Evolutionary conservation across 2,113 vertebrate species (phyloP).

Genomic region (Serilophus lunatus): DNA sequence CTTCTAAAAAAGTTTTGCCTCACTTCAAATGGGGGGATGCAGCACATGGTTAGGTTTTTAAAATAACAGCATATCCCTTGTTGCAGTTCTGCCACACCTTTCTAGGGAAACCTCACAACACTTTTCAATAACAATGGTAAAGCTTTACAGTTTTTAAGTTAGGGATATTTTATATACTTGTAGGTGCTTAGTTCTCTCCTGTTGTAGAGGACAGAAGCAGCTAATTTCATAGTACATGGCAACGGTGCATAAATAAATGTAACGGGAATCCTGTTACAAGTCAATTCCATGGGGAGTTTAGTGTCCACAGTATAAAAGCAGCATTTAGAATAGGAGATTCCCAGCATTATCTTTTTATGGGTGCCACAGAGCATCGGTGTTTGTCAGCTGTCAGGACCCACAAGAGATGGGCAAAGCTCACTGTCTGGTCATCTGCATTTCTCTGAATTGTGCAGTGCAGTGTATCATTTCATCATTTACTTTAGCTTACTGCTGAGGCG

Average conservation of each 20-base stretch:
- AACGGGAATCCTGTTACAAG: background rate
- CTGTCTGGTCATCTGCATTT: background rate
- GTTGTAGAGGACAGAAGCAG: background rate
- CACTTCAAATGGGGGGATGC: constrained; percentile 29
- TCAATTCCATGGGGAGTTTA: background rate
- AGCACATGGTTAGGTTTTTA: background rate
- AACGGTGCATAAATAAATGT: background rate
- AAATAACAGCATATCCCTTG: background rate
- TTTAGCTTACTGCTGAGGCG: background rate
- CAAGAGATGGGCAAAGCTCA: background rate
- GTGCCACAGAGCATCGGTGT: background rate
- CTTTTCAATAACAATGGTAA: background rate
- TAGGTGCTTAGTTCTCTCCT: background rate
- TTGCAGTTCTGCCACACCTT: background rate
- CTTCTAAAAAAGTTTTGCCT: background rate
- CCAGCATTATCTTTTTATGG: background rate
- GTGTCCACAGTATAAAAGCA: background rate
- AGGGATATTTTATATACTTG: background rate
- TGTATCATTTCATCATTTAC: background rate
- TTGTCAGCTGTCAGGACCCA: background rate
- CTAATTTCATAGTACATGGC: background rate
- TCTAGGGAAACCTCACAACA: background rate
- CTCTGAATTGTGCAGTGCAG: background rate
- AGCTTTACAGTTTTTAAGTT: background rate
- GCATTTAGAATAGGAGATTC: background rate